These are phyloP conservation scores for Brachylomia viminalis DNA, from an alignment of 2,888 invertebrate genomes.

Conservation along the genomic window DNA sequence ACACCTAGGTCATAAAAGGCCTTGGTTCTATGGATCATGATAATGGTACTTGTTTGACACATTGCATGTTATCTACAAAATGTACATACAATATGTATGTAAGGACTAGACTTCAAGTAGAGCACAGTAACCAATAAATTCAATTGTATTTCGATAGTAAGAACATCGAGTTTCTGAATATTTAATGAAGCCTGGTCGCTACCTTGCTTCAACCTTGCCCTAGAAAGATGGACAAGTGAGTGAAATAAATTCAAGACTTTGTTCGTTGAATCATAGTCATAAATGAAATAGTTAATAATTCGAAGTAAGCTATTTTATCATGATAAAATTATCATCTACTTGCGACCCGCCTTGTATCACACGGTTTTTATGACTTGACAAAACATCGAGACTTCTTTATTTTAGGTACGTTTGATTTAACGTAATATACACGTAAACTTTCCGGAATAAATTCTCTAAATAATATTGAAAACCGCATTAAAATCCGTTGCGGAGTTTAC, in stretches of 20 bases:
- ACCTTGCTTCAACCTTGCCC: neutral
- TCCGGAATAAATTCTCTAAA: neutral
- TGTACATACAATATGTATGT: neutral
- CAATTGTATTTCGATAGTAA: neutral
- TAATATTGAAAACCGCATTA: neutral
- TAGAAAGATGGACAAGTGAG: neutral
- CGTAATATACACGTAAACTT: neutral
- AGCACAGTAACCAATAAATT: neutral
- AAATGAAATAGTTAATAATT: neutral
- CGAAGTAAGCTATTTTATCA: constrained; percentile 13
- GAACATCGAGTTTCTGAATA: neutral
- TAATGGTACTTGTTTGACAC: neutral
- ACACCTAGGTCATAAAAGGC: constrained; percentile 2
- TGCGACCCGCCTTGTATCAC: no score
- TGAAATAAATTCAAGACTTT: constrained; percentile 7
- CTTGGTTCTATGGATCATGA: neutral
- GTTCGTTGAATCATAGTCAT: neutral
- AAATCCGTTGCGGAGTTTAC: neutral
- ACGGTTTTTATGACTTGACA: neutral
- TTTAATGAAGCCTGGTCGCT: neutral
- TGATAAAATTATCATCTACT: constrained; percentile 7
- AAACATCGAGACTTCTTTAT: neutral
- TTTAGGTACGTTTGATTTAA: neutral
- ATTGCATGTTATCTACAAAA: constrained; percentile 13
- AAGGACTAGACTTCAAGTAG: neutral